Conservation (phyloP, 1,140 invertebrate genomes). For the Calliphora vicina region DNA sequence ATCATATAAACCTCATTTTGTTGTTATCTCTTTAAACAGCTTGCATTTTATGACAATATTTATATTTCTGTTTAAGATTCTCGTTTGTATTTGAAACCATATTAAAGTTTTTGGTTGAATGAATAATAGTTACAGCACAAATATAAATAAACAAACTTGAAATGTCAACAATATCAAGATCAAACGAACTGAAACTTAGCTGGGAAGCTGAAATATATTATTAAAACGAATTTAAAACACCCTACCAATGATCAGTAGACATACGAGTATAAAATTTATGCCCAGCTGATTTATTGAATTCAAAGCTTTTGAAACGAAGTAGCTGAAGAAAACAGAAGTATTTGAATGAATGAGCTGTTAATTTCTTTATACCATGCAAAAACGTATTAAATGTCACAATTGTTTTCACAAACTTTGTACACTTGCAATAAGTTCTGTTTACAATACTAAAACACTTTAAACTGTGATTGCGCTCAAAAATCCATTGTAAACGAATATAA, state of each 20-base stretch:
- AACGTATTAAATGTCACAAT: too few relatives aligned
- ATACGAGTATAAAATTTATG: too few relatives aligned
- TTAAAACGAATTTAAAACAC: background rate
- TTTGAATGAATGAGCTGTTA: too few relatives aligned
- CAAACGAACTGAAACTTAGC: background rate
- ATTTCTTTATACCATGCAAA: too few relatives aligned
- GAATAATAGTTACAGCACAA: background rate
- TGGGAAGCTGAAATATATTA: background rate
- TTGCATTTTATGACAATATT: too few relatives aligned
- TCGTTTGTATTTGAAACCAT: background rate
- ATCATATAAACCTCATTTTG: too few relatives aligned
- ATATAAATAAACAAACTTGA: background rate
- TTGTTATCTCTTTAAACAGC: too few relatives aligned
- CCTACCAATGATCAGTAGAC: too few relatives aligned
- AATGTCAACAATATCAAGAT: background rate
- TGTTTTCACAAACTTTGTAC: background rate
- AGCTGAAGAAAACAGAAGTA: too few relatives aligned
- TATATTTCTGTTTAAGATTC: background rate
- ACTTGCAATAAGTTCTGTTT: background rate
- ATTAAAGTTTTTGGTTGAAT: background rate
- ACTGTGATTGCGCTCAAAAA: background rate
- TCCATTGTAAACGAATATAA: background rate
- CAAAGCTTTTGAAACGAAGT: too few relatives aligned
- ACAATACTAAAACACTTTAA: background rate
- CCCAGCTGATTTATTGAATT: too few relatives aligned